phyloP scores from a whole-genome alignment of 2,888 invertebrate species.

The Drosophila tanythrix region DNA sequence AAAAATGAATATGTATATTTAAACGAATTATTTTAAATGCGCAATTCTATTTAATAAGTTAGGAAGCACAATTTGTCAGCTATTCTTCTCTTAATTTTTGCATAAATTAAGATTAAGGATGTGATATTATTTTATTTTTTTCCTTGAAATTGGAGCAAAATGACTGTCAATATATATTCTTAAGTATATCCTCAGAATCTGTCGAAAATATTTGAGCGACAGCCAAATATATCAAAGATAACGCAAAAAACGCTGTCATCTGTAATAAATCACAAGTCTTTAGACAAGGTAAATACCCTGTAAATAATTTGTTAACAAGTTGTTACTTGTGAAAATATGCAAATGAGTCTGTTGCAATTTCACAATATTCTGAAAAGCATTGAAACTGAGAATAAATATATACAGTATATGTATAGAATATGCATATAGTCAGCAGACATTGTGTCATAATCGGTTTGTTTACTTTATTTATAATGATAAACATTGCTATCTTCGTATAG shows the following conservation, averaged over 20 bases:
- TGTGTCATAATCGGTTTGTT: conserved; percentile 25
- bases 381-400: conserved; percentile 7
- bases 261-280: conserved; percentile 6
- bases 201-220: not conserved
- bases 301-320: conserved; percentile 4
- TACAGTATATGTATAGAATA: not conserved
- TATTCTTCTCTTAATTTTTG: not conserved
- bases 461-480: conserved; percentile 23
- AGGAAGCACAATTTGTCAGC: not conserved
- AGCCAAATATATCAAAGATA: conserved; percentile 14
- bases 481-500: conserved; percentile 6
- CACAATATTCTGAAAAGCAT: conserved; percentile 4
- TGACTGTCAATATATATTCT: not conserved
- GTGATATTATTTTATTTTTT: not conserved
- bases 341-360: conserved; percentile 28
- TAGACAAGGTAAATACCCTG: conserved; percentile 5
- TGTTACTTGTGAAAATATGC: conserved; percentile 8
- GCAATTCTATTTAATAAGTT: not conserved
- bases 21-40: not conserved
- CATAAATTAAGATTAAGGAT: not conserved
- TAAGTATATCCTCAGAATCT: not conserved
- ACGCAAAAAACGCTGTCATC: not conserved
- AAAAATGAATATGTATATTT: not conserved
- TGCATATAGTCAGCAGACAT: not conserved
- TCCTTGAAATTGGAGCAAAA: not conserved